Evolutionary conservation across 2,113 vertebrate genomes (phyloP), one percentile per base, ranked within the genome.

Genomic region (Deroptyus accipitrinus): DNA sequence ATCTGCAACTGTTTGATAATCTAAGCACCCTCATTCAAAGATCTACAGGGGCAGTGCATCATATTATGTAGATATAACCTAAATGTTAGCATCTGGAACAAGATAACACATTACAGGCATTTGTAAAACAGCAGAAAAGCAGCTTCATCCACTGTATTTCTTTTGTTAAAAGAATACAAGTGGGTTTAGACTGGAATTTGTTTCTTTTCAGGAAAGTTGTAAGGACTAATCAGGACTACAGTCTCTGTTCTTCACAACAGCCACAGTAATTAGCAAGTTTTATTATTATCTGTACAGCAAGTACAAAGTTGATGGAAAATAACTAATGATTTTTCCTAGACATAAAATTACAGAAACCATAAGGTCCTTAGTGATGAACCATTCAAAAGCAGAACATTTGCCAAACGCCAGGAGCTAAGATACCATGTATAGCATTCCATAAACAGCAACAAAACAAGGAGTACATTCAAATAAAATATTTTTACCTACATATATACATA

Each of bases 401-500:
- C 13, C 59, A 39, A 28, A 59, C 12, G 78, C 72, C 57, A 88
- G 63, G 27, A 69, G 17, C 2, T 73, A 64, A 51, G 33, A 64
- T 42, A 59, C 7, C 5, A 15, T 4, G 13, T 9, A 20, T 0
- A n/a, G 27, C 1, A 10, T 55, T 77, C 44, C 6, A 2, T 20
- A 61, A 49, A 37, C 14, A 13, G 33, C 51, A 86, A 83, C 20
- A 64, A 22, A 46, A 83, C 2, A 5, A 90, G 28, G 13, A 81
- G 16, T 31, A 37, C 7, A 3, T 67, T 84, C 39, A 48, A 86
- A 74, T 11, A 64, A 11, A 62, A 18, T 54, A 46, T 46, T 57
- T 57, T 57, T 31, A 54, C 17, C 52, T 55, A 19, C n/a, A 14
- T 22, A n/a, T n/a, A 57, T 33, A 57, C 20, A 24, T 49, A 49